A percentile compares a stretch with the other conserved stretches of the same genome.
phyloP scores from a whole-genome alignment of 64 coral and sea anemone species.

The Platygyra sinensis region DNA sequence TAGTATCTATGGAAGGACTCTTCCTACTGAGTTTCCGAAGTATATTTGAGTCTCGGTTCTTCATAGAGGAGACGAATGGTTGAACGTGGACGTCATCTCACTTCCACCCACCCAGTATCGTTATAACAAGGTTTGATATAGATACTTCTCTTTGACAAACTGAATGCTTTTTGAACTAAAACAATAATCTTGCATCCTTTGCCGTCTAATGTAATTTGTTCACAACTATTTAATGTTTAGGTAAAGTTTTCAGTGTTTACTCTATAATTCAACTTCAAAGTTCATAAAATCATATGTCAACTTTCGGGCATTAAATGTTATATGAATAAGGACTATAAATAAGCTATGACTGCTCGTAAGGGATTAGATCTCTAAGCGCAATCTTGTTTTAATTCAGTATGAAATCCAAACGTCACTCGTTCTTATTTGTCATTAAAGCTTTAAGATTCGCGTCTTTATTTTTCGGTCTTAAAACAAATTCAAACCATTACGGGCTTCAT shows the following conservation, averaged over 20 bases:
- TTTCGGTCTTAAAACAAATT: constrained; percentile 1
- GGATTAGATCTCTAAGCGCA: neutral
- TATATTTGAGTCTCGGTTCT: neutral
- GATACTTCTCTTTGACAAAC: neutral
- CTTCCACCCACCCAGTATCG: neutral
- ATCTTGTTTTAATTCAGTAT: neutral
- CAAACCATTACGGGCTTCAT: neutral
- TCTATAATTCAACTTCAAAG: neutral
- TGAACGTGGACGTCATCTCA: neutral
- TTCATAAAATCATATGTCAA: neutral
- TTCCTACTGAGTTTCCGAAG: too few relatives aligned
- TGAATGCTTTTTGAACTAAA: neutral
- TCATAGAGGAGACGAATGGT: neutral
- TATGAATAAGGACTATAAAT: neutral
- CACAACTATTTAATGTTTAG: constrained; percentile 6
- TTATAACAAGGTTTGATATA: neutral
- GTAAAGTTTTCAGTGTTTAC: neutral
- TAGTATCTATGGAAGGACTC: too few relatives aligned
- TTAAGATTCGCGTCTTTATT: neutral
- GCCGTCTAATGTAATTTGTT: neutral
- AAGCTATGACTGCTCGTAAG: neutral
- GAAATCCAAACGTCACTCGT: neutral
- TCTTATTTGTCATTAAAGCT: neutral
- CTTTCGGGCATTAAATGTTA: neutral
- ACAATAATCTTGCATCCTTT: neutral